These are phyloP conservation scores for Eptesicus fuscus DNA, from an alignment of 2,113 vertebrate species.

Conservation along the genomic window DNA sequence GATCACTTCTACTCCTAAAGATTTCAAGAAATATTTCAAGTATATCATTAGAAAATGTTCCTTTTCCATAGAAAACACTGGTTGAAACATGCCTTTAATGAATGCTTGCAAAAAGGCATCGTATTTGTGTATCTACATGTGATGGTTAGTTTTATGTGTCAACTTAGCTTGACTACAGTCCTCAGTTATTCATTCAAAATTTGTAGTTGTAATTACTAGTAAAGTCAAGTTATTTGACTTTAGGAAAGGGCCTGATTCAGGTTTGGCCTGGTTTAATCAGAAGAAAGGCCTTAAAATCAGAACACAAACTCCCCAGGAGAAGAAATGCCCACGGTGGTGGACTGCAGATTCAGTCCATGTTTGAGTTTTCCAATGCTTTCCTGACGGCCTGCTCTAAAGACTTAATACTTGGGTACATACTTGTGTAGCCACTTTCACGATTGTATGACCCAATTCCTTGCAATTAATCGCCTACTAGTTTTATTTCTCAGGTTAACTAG, in stretches of 20 bases:
- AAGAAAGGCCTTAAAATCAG: background rate
- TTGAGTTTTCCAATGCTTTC: background rate
- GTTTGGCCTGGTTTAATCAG: background rate
- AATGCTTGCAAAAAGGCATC: background rate
- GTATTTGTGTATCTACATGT: background rate
- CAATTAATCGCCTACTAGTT: background rate
- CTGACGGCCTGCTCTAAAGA: background rate
- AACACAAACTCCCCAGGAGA: background rate
- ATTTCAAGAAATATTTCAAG: background rate
- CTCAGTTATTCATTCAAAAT: background rate
- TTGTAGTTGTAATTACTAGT: background rate
- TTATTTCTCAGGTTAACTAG: background rate
- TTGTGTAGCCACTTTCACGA: background rate
- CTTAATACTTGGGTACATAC: background rate
- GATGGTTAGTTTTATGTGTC: background rate
- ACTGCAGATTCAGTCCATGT: background rate
- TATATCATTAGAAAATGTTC: background rate
- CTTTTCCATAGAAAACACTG: background rate
- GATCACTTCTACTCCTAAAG: background rate
- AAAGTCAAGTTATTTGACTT: background rate
- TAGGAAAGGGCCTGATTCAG: background rate
- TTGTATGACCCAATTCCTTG: background rate
- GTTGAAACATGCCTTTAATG: background rate
- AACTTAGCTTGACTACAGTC: background rate
- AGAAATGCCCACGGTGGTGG: background rate